Percentiles rank a stretch among this genome's conserved stretches.
phyloP scores from a whole-genome alignment of 2,888 invertebrate species.

The Protonemura montana region DNA sequence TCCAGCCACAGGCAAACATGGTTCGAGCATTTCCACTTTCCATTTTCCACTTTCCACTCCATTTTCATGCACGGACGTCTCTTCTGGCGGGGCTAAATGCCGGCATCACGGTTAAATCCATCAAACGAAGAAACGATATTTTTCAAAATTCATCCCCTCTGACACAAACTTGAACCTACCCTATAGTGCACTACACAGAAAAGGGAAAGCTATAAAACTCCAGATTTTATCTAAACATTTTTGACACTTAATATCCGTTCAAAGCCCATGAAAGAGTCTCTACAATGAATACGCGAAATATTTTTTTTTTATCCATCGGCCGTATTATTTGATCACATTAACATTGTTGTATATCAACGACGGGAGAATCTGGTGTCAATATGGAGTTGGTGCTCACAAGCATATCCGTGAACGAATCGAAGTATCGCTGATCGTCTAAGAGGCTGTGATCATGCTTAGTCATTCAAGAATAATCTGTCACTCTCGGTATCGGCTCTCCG shows the following conservation, averaged over 20 bases:
- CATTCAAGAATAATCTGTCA: background rate
- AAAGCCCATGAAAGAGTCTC: background rate
- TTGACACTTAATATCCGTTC: conserved; percentile 5
- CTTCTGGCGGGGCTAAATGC: background rate
- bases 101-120: background rate
- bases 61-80: background rate
- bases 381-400: background rate
- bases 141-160: background rate
- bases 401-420: background rate
- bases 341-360: background rate
- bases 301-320: background rate
- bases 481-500: background rate
- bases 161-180: background rate
- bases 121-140: background rate
- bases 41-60: background rate
- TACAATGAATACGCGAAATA: background rate
- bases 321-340: conserved; percentile 5
- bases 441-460: background rate
- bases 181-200: background rate
- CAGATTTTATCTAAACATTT: background rate
- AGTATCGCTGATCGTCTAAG: background rate
- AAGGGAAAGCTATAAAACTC: conserved; percentile 12
- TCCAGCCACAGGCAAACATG: background rate
- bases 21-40: background rate
- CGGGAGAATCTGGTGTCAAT: background rate